These are phyloP conservation scores for Cyclura pinguis DNA, from an alignment of 2,797 vertebrate species.

Conservation along the genomic window DNA sequence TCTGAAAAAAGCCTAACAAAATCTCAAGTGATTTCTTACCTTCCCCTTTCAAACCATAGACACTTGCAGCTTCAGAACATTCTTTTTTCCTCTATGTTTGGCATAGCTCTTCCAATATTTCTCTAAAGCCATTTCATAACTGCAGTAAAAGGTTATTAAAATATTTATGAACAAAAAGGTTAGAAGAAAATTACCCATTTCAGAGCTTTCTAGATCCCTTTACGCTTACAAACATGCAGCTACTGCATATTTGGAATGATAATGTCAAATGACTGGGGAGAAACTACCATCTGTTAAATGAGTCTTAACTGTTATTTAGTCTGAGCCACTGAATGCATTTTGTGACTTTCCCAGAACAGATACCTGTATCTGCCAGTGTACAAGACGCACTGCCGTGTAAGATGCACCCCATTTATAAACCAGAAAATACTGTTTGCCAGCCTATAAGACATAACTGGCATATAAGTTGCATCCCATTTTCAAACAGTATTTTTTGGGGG, in stretches of 20 bases:
- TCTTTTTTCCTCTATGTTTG: not conserved
- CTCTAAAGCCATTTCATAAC: not conserved
- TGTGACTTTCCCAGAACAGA: not conserved
- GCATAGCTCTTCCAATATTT: not conserved
- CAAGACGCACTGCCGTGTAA: too few species aligned
- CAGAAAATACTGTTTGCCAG: too few species aligned
- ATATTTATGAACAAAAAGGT: slow-evolving; percentile 1
- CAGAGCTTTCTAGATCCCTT: not conserved
- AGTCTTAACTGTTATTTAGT: not conserved
- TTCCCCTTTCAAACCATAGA: not conserved
- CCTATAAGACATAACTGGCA: too few species aligned
- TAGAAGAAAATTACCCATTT: not conserved
- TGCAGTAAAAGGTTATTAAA: not conserved
- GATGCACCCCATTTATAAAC: too few species aligned
- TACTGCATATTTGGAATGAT: not conserved
- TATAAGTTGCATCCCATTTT: too few species aligned
- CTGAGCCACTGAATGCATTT: not conserved
- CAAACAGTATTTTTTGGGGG: too few species aligned
- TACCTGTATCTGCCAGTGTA: too few species aligned
- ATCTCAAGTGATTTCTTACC: not conserved
- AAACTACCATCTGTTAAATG: not conserved
- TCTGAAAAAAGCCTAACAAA: not conserved
- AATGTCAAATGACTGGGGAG: not conserved
- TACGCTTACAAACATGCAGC: not conserved
- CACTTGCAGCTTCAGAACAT: not conserved